Base-by-base conservation (phyloP, 1,140 invertebrate species). In the Paraescarpia echinospica region DNA sequence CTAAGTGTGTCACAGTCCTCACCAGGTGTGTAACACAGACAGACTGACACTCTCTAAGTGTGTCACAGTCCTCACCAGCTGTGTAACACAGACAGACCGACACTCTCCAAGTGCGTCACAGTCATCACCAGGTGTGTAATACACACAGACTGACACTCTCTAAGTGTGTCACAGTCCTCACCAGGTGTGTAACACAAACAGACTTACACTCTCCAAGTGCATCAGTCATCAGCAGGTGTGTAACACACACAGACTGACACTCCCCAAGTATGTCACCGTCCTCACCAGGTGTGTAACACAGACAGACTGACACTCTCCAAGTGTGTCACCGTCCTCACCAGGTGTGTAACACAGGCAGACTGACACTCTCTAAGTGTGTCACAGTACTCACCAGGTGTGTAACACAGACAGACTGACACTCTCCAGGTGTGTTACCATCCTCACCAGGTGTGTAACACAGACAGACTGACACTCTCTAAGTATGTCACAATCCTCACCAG, bases 391-490 rank as follows among this genome's bases (percentile, higher is more conserved):
- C n/a, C n/a, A n/a, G n/a, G n/a, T n/a, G n/a, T n/a, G n/a, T n/a
- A 41, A 41, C 41, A 41, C 41, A 41, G 4, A 41, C 41, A 41
- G 4, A 41, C 41, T 6, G 4, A 41, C 41, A 41, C 41, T 41
- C n/a, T n/a, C n/a, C n/a, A n/a, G n/a, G n/a, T n/a, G n/a, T n/a
- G n/a, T n/a, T n/a, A n/a, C n/a, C n/a, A n/a, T n/a, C n/a, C n/a
- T n/a, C n/a, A n/a, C n/a, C n/a, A n/a, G n/a, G n/a, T n/a, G n/a
- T n/a, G 97, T 93, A 95, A 41, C 41, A 41, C 41, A 35, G 98
- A 99, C 96, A 97, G 97, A 94, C 97, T 98, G 95, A 98, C 98
- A 8, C 95, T n/a, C n/a, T n/a, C n/a, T n/a, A n/a, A n/a, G n/a
- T n/a, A n/a, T n/a, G n/a, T n/a, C n/a, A n/a, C n/a, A n/a, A n/a